Evolutionary conservation across 2,113 vertebrate genomes (phyloP).

Genomic region (Megaleporinus macrocephalus): DNA sequence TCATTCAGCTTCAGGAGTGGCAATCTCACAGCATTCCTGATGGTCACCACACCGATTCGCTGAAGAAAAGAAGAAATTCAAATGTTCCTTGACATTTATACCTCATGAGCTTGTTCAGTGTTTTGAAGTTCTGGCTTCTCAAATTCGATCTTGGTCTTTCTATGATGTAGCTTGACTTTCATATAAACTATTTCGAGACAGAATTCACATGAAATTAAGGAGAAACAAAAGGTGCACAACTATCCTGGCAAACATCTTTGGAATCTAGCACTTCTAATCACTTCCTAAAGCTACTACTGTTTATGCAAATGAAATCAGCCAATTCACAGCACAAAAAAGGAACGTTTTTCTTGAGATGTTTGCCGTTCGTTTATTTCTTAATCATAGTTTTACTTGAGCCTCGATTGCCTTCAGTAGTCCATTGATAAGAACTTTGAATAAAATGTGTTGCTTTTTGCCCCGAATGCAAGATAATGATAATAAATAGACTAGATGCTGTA

Average conservation of each 20-base stretch:
- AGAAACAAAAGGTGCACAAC: background rate
- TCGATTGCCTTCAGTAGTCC: too few species aligned
- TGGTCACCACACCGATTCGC: conserved; percentile 34
- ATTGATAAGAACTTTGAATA: too few species aligned
- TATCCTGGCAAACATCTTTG: background rate
- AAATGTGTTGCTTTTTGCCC: background rate
- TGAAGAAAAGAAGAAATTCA: background rate
- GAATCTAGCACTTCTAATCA: background rate
- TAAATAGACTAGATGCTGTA: conserved; percentile 1
- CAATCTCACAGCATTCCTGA: conserved; percentile 53
- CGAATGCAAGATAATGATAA: conserved; percentile 25
- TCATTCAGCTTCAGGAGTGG: conserved; percentile 68
- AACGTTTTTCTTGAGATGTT: background rate
- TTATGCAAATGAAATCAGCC: conserved; percentile 19
- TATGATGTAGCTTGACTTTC: background rate
- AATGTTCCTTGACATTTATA: background rate
- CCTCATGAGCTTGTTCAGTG: background rate
- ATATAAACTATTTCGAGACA: background rate
- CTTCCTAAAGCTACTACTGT: background rate
- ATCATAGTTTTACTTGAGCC: background rate
- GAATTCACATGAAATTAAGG: background rate
- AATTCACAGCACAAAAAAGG: conserved; percentile 5
- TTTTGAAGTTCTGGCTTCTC: background rate
- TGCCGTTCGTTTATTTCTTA: background rate
- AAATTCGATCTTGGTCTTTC: background rate